phyloP scores from a whole-genome alignment of 2,797 vertebrate species.

The Toxotes lorentzi region DNA sequence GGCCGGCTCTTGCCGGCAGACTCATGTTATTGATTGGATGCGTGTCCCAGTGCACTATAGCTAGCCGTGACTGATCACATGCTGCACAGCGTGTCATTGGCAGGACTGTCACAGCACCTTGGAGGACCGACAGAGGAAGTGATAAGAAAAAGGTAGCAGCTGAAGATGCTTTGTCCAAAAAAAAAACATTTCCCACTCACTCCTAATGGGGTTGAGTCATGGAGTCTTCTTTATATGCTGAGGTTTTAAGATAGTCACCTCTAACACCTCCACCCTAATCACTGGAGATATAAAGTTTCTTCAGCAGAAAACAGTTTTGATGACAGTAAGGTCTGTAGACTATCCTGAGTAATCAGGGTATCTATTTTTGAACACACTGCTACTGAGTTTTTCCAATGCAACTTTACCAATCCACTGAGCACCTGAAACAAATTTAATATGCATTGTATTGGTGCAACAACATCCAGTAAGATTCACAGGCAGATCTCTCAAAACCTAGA shows the following conservation, averaged over 20 bases:
- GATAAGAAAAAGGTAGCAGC: slow-evolving; percentile 19
- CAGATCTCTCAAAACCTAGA: neutral
- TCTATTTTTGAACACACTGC: no score
- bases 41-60: slow-evolving; percentile 58
- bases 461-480: neutral
- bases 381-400: no score
- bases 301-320: neutral
- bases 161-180: neutral
- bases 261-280: neutral
- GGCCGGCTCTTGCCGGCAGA: slow-evolving; percentile 68
- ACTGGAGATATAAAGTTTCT: neutral
- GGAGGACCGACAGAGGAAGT: slow-evolving; percentile 20
- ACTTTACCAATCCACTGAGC: neutral
- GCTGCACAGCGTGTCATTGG: slow-evolving; percentile 51
- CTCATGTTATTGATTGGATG: slow-evolving; percentile 80
- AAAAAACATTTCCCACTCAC: neutral
- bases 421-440: neutral
- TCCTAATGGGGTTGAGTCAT: neutral
- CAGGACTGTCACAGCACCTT: slow-evolving; percentile 24
- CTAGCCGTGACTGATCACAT: slow-evolving; percentile 71
- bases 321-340: neutral
- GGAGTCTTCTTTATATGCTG: neutral
- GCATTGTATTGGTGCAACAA: neutral
- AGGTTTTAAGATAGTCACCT: neutral
- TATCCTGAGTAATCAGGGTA: neutral